A percentile compares a stretch with the other conserved stretches of the same genome.
phyloP scores from a whole-genome alignment of 1,140 invertebrate species.

The Diploscapter pachys region DNA sequence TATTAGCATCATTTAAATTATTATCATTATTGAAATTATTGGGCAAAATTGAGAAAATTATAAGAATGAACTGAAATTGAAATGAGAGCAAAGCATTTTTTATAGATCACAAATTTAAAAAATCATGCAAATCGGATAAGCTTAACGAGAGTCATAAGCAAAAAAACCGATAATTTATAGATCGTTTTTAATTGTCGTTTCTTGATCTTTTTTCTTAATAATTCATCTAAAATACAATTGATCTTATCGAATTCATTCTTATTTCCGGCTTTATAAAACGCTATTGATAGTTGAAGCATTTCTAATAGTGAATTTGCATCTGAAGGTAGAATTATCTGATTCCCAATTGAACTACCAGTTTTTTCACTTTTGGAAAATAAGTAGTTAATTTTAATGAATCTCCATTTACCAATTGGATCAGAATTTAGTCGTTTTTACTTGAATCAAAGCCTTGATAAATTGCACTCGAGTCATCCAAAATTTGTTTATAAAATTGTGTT shows the following conservation, averaged over 20 bases:
- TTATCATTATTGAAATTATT: no score
- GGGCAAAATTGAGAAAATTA: no score
- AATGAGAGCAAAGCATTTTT: no score
- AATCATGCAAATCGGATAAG: no score
- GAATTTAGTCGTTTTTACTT: conserved; percentile 26
- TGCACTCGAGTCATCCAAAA: conserved; percentile 33
- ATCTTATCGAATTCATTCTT: conserved; percentile 35
- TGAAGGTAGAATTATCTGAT: conserved; percentile 20
- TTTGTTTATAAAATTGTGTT: conserved; percentile 37
- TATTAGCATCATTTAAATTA: no score
- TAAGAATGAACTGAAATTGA: no score
- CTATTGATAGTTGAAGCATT: conserved; percentile 22
- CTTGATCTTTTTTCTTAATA: conserved; percentile 29
- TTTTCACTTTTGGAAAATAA: background rate
- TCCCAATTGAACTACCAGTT: no score
- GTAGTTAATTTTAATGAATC: conserved; percentile 36
- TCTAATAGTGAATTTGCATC: conserved; percentile 28
- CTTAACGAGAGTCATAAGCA: no score
- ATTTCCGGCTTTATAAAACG: conserved; percentile 30
- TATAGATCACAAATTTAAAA: no score
- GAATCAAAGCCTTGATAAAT: conserved; percentile 37
- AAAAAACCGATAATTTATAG: conserved; percentile 36
- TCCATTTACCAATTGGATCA: conserved; percentile 40
- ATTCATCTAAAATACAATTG: conserved; percentile 33
- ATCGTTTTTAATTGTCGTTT: conserved; percentile 24